These are phyloP conservation scores for Benthosema pterotum DNA, from an alignment of 2,797 vertebrate genomes.

Conservation along the genomic window DNA sequence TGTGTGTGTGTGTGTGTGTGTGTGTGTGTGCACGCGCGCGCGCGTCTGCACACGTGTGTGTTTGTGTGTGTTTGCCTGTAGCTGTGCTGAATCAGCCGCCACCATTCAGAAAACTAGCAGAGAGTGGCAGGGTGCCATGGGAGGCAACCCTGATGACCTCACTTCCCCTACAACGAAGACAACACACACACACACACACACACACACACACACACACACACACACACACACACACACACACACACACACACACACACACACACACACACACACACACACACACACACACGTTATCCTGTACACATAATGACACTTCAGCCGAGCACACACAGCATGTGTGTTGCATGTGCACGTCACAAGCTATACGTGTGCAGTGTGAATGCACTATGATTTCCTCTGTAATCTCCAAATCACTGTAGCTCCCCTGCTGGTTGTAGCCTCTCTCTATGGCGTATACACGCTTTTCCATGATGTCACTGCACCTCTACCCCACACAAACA, in stretches of 20 bases:
- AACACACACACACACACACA: conserved; percentile 29
- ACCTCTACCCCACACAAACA: too few species aligned
- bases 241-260: conserved; percentile 24
- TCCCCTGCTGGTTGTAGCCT: conserved; percentile 62
- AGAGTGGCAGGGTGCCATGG: conserved; percentile 45
- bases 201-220: conserved; percentile 1
- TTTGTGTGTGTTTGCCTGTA: conserved; percentile 44
- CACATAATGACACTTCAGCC: too few species aligned
- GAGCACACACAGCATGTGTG: too few species aligned
- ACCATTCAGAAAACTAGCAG: conserved; percentile 52
- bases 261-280: background rate
- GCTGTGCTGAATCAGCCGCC: conserved; percentile 63
- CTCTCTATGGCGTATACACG: conserved; percentile 58
- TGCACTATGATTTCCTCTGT: conserved; percentile 72
- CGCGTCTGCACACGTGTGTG: conserved; percentile 12
- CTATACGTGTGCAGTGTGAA: background rate
- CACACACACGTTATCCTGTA: background rate
- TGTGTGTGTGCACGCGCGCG: conserved; percentile 11
- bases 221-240: conserved; percentile 28
- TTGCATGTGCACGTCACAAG: conserved; percentile 7
- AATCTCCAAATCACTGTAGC: conserved; percentile 74
- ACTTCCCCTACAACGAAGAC: conserved; percentile 44
- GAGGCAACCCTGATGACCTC: conserved; percentile 50
- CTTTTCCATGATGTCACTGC: conserved; percentile 74
- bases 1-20: conserved; percentile 13